Percentiles rank a stretch among this genome's conserved stretches.
Conservation (phyloP, 2,888 invertebrate species). For the Caenorhabditis doughertyi region DNA sequence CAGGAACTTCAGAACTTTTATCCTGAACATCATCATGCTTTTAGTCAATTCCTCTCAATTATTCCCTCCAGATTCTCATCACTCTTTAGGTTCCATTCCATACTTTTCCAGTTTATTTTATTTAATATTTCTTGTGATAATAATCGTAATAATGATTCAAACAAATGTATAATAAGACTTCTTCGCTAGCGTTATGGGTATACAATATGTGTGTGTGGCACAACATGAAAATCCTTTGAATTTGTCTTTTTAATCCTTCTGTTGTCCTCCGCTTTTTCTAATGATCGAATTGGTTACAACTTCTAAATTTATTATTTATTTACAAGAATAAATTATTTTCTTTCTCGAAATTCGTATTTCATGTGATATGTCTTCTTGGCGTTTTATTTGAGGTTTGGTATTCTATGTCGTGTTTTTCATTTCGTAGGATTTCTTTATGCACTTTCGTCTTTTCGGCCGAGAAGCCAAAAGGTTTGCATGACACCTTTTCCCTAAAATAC, state of each 20-base stretch:
- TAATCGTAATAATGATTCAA: constrained; percentile 35
- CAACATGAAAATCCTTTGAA: background rate
- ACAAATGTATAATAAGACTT: constrained; percentile 45
- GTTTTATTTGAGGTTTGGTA: constrained; percentile 22
- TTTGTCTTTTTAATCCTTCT: constrained; percentile 16
- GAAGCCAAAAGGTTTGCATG: constrained; percentile 75
- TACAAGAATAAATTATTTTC: constrained; percentile 13
- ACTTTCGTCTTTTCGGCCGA: constrained; percentile 45
- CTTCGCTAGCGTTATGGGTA: constrained; percentile 50
- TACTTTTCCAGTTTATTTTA: background rate
- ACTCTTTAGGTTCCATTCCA: background rate
- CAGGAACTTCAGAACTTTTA: no score
- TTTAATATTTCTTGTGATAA: background rate
- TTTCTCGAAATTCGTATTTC: constrained; percentile 8
- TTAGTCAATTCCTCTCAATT: no score
- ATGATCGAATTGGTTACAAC: constrained; percentile 22
- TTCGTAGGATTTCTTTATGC: constrained; percentile 19
- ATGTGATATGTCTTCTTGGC: constrained; percentile 23
- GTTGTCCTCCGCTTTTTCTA: constrained; percentile 19
- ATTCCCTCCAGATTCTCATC: constrained; percentile 41
- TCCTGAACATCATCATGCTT: no score
- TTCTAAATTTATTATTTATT: constrained; percentile 16
- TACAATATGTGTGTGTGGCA: constrained; percentile 4
- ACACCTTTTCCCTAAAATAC: constrained; percentile 74
- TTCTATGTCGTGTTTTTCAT: constrained; percentile 10